Evolutionary conservation across 2,888 invertebrate genomes (phyloP).

Genomic region (Microplitis manilae): DNA sequence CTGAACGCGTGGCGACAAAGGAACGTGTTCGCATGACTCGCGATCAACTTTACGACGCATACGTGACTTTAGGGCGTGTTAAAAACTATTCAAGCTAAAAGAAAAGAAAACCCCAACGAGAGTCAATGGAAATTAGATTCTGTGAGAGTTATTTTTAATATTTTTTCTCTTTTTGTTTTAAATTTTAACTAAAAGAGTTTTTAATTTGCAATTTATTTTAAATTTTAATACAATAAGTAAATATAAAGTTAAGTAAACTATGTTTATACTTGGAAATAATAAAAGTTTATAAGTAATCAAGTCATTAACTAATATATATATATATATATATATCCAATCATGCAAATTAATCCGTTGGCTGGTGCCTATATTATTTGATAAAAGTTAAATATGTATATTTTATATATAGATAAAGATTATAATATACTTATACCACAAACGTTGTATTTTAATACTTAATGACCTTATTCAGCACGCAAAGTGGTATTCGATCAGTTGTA

Average conservation of each 20-base stretch:
- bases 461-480: constrained; percentile 51
- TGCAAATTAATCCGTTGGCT: too few relatives aligned
- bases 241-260: too few relatives aligned
- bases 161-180: neutral
- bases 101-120: constrained; percentile 19
- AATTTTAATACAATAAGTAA: too few relatives aligned
- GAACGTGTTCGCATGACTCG: constrained; percentile 51
- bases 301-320: too few relatives aligned
- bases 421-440: too few relatives aligned
- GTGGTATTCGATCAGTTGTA: constrained; percentile 51
- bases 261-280: too few relatives aligned
- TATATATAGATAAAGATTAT: too few relatives aligned
- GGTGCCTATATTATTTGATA: too few relatives aligned
- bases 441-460: constrained; percentile 38
- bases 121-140: constrained; percentile 29
- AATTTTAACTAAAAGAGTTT: neutral
- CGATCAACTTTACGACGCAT: constrained; percentile 66
- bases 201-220: too few relatives aligned
- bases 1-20: constrained; percentile 50
- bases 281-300: too few relatives aligned
- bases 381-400: too few relatives aligned
- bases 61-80: constrained; percentile 59
- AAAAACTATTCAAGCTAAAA: constrained; percentile 32
- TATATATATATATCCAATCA: too few relatives aligned
- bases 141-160: neutral